A percentile compares a stretch with the other conserved stretches of the same genome.
Evolutionary conservation across 2,797 vertebrate genomes (phyloP).

Genomic region (Fundulus diaphanus): DNA sequence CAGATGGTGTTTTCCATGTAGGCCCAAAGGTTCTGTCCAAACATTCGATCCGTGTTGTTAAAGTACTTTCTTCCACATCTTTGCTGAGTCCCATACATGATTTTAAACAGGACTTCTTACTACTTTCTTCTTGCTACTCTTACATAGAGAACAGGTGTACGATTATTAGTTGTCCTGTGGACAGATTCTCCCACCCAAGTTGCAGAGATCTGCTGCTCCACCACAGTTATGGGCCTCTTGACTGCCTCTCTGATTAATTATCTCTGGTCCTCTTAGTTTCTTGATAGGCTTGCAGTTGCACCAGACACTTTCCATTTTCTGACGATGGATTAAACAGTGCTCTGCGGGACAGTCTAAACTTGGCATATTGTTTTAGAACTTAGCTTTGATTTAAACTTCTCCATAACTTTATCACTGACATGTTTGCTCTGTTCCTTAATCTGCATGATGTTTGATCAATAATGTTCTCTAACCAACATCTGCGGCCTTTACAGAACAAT

Average conservation of each 20-base stretch:
- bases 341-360: not conserved
- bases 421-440: not conserved
- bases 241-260: not conserved
- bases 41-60: not conserved
- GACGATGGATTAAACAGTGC: not conserved
- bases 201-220: too few species aligned
- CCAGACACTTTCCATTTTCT: not conserved
- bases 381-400: not conserved
- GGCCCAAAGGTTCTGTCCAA: too few species aligned
- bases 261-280: not conserved
- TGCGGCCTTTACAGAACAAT: not conserved
- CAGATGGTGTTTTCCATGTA: too few species aligned
- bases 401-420: not conserved
- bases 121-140: not conserved
- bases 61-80: not conserved
- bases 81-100: not conserved
- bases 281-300: not conserved
- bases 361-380: not conserved
- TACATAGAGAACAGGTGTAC: not conserved
- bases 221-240: not conserved
- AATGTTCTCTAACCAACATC: not conserved
- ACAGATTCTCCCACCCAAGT: too few species aligned
- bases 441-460: not conserved
- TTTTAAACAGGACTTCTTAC: not conserved
- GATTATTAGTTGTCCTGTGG: not conserved